These are phyloP conservation scores for Thalassarche chlororhynchos DNA, from an alignment of 2,113 vertebrate species.

Conservation along the genomic window DNA sequence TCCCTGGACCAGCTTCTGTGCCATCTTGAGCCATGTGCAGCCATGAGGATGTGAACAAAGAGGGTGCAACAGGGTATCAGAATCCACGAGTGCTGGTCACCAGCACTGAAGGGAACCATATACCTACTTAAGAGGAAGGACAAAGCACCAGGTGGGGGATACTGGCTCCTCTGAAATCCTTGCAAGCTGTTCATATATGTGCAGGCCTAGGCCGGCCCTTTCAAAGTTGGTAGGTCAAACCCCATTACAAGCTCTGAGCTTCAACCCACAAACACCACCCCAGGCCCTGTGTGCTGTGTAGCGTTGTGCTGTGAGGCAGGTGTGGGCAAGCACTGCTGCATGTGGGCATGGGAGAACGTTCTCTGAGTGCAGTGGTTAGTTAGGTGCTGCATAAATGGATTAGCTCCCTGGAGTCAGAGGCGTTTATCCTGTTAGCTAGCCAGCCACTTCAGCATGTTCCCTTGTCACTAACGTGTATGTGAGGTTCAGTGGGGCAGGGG, in stretches of 20 bases:
- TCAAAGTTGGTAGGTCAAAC: neutral
- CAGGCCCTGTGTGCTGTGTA: neutral
- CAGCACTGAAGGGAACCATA: fast-evolving
- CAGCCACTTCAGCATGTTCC: neutral
- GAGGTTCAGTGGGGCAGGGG: neutral
- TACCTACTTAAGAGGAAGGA: neutral
- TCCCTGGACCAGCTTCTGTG: neutral
- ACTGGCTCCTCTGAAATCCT: neutral
- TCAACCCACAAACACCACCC: neutral
- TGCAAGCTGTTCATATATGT: neutral
- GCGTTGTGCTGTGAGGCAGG: fast-evolving
- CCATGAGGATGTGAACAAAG: neutral
- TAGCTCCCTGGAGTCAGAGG: neutral
- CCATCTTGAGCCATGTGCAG: neutral
- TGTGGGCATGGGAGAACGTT: neutral
- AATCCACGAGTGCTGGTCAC: neutral
- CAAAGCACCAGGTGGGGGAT: neutral
- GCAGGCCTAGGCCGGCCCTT: neutral
- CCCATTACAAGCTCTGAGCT: neutral
- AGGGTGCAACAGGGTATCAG: neutral
- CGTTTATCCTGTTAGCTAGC: neutral
- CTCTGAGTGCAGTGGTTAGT: neutral
- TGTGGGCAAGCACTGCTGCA: neutral
- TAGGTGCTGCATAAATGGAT: neutral
- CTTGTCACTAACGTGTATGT: neutral